A percentile compares a stretch with the other conserved stretches of the same genome.
phyloP scores from a whole-genome alignment of 2,888 invertebrate species.

The Tetragonisca angustula region DNA sequence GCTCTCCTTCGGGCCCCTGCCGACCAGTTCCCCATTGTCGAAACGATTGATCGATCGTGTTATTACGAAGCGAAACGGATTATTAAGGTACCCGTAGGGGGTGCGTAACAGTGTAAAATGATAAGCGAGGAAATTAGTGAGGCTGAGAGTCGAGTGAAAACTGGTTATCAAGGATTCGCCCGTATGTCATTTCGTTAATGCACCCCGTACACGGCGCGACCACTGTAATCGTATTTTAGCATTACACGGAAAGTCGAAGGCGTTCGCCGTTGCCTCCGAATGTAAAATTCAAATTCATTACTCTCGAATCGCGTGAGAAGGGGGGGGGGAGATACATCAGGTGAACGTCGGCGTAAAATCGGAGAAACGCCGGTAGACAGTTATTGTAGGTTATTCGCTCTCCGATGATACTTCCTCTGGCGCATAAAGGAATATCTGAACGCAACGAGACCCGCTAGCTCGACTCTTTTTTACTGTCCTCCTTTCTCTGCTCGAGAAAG shows the following conservation, averaged over 20 bases:
- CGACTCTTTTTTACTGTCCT: constrained; percentile 13
- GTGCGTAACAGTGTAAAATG: constrained; percentile 13
- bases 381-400: constrained; percentile 61
- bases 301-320: not conserved
- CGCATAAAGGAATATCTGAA: constrained; percentile 25
- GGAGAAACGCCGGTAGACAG: constrained; percentile 54
- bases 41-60: constrained; percentile 41
- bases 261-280: not conserved
- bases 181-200: constrained; percentile 18
- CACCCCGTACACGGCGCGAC: not conserved
- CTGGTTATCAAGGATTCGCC: constrained; percentile 44
- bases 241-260: constrained; percentile 29
- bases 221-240: constrained; percentile 28
- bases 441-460: constrained; percentile 33
- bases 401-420: constrained; percentile 43
- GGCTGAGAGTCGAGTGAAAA: constrained; percentile 15
- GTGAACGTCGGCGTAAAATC: constrained; percentile 48
- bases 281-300: constrained; percentile 24
- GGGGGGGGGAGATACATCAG: not conserved
- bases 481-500: constrained; percentile 21
- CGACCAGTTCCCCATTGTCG: not conserved
- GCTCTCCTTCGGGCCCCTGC: not conserved
- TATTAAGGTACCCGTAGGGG: constrained; percentile 8
- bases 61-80: constrained; percentile 31
- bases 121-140: constrained; percentile 38